A percentile compares a stretch with the other conserved stretches of the same genome.
Conservation (phyloP, 2,113 vertebrate species). For the Ia io region DNA sequence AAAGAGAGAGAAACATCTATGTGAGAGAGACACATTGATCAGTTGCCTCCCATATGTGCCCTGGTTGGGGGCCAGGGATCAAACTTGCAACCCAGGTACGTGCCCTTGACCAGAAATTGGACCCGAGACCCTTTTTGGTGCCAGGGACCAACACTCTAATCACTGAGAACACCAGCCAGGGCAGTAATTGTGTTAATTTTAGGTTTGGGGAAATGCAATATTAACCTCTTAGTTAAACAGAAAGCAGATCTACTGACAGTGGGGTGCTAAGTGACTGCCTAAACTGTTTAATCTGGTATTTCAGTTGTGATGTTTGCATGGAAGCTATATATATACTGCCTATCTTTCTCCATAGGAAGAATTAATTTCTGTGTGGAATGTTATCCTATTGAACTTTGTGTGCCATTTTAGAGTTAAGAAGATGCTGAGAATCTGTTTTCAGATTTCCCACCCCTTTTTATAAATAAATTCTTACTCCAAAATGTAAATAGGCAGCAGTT, state of each 20-base stretch:
- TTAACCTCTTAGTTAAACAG: neutral
- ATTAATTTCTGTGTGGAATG: neutral
- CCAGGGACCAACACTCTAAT: too few relatives aligned
- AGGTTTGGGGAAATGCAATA: neutral
- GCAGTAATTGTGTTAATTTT: conserved; percentile 1
- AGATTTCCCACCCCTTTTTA: neutral
- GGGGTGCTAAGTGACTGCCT: neutral
- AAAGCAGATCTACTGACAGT: neutral
- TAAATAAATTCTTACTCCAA: neutral
- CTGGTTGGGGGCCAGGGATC: too few relatives aligned
- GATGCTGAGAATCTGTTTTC: neutral
- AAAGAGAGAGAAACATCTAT: too few relatives aligned
- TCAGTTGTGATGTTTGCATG: neutral
- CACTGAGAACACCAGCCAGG: too few relatives aligned
- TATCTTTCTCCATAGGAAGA: neutral
- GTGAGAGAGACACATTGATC: too few relatives aligned
- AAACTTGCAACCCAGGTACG: too few relatives aligned
- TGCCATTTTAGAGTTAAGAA: neutral
- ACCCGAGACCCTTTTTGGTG: too few relatives aligned
- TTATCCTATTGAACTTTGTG: neutral
- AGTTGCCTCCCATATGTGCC: too few relatives aligned
- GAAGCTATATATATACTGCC: neutral
- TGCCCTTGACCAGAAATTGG: too few relatives aligned
- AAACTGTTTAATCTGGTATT: neutral
- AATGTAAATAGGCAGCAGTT: neutral